phyloP scores from a whole-genome alignment of 1,140 invertebrate species.

The Bombus impatiens region DNA sequence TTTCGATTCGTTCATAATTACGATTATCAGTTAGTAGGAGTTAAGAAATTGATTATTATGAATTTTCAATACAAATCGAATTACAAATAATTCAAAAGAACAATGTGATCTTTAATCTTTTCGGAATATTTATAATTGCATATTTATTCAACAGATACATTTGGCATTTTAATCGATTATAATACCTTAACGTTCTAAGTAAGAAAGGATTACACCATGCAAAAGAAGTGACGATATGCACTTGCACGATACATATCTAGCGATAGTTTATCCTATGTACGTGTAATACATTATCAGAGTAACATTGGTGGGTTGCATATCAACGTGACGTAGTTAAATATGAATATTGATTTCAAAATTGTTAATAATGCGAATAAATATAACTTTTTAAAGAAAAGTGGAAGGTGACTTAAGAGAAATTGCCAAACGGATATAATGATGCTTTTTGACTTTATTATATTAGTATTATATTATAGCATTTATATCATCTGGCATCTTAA shows the following conservation, averaged over 20 bases:
- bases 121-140: no score
- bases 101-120: not conserved
- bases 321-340: slow-evolving; percentile 8
- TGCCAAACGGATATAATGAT: not conserved
- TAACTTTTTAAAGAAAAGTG: not conserved
- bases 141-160: not conserved
- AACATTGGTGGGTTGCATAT: slow-evolving; percentile 24
- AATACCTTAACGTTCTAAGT: not conserved
- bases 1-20: not conserved
- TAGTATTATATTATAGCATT: no score
- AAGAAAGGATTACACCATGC: not conserved
- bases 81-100: not conserved
- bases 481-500: no score
- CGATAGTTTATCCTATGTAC: slow-evolving; percentile 26
- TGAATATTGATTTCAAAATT: slow-evolving; percentile 34
- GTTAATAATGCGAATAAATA: not conserved
- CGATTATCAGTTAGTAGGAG: slow-evolving; percentile 17
- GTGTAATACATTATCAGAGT: slow-evolving; percentile 18
- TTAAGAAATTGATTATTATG: slow-evolving; percentile 7
- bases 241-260: slow-evolving; percentile 27
- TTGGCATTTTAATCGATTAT: not conserved
- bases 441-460: no score
- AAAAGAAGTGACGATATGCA: not conserved
- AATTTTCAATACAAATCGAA: no score
- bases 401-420: not conserved